Base-by-base conservation (phyloP, 2,888 invertebrate species). In the Cynaeus angustus region DNA sequence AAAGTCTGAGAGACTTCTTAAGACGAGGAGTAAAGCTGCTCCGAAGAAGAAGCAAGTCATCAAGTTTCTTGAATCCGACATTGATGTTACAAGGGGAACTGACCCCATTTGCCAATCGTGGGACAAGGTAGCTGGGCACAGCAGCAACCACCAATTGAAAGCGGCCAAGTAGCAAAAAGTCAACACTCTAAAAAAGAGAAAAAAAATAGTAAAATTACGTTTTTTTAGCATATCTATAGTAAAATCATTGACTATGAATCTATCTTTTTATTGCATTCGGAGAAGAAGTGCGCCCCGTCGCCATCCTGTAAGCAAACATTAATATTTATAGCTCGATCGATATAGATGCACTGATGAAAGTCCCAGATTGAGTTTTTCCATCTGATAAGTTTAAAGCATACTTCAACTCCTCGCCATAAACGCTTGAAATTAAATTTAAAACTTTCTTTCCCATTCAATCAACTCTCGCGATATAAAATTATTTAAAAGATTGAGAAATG, bases 91-190 rank as follows among this genome's bases (percentile, higher is more conserved):
- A 70, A 95, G 86, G 14, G 94, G 94, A 71, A 96, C 91, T 9
- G 94, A 94, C 4, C 94, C 94, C 92, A 94, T 93, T 86, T 95
- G 95, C 95, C 95, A 96, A 84, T 96, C 96, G 82, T 95, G 95
- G 77, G 93, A 93, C 50, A 95, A 87, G 0, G 89, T 89, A 79
- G 90, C 89, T 0, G 95, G 95, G 74, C 91, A 93, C 61, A 95
- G 85, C n/a, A 95, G 86, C 71, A 96, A 85, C 93, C 94, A 94
- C 87, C 91, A 90, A 87, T 95, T 95, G 86, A 94, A 91, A 0
- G 92, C 92, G 4, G 93, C 92, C 80, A 96, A 85, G 86, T 94
- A 95, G 83, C 91, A 91, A 85, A 93, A 94, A 0, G 94, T 95
- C 85, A 94, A 86, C 77, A 93, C 86, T 82, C 95, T 95, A 88